phyloP scores from a whole-genome alignment of 2,888 invertebrate genomes.

The Drosophila ochracea region DNA sequence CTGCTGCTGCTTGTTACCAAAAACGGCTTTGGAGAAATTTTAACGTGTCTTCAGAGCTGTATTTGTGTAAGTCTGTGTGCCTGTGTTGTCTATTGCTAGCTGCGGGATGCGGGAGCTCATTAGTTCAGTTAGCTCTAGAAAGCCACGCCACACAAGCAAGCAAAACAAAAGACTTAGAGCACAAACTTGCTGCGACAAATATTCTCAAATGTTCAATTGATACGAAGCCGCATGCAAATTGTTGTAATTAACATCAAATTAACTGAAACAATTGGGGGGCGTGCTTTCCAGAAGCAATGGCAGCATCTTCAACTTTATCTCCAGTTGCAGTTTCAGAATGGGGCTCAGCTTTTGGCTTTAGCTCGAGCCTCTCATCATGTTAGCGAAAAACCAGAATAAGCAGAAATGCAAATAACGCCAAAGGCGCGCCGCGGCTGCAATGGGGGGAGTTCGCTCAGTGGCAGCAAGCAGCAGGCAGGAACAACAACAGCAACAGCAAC shows the following conservation, averaged over 20 bases:
- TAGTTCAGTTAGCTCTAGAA: slow-evolving; percentile 66
- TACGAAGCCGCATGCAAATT: slow-evolving; percentile 58
- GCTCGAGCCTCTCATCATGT: slow-evolving; percentile 24
- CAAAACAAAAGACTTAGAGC: slow-evolving; percentile 68
- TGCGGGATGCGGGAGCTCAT: slow-evolving; percentile 70
- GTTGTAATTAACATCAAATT: slow-evolving; percentile 70
- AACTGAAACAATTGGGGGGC: slow-evolving; percentile 47
- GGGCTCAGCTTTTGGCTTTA: slow-evolving; percentile 13
- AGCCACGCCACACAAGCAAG: slow-evolving; percentile 30
- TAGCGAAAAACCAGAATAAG: slow-evolving; percentile 59
- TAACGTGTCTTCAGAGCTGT: slow-evolving; percentile 33
- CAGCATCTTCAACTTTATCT: slow-evolving; percentile 9
- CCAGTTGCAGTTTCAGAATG: slow-evolving; percentile 4
- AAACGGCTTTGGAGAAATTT: slow-evolving; percentile 78
- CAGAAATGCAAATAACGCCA: slow-evolving; percentile 77
- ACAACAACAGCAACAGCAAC: not conserved
- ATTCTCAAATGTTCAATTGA: slow-evolving; percentile 62
- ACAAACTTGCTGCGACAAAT: slow-evolving; percentile 52
- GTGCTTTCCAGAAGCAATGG: slow-evolving; percentile 32
- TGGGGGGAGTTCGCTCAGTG: slow-evolving; percentile 43
- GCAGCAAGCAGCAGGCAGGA: slow-evolving; percentile 29
- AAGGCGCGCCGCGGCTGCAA: slow-evolving; percentile 44
- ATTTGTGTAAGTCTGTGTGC: slow-evolving; percentile 16
- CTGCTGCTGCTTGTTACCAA: slow-evolving; percentile 65
- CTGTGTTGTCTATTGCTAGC: slow-evolving; percentile 38